Conservation (phyloP, 2,113 vertebrate species). For the Poeciliopsis occidentalis region DNA sequence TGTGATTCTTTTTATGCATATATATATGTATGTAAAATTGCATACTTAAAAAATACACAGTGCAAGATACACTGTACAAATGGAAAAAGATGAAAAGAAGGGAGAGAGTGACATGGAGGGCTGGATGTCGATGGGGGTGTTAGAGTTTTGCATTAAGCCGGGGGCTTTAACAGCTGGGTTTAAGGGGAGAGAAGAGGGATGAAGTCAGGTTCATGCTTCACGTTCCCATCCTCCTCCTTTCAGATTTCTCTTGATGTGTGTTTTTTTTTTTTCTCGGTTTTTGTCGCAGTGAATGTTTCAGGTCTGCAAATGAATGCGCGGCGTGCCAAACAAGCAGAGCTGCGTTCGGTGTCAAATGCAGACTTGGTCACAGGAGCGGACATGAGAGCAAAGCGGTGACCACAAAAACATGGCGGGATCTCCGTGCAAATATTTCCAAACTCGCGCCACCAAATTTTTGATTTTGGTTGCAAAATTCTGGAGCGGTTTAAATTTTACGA, state of each 20-base stretch:
- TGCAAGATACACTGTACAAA: neutral
- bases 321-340: too few species aligned
- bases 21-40: neutral
- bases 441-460: too few species aligned
- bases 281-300: neutral
- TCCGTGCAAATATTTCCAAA: too few species aligned
- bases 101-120: slow-evolving; percentile 27
- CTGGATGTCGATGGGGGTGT: slow-evolving; percentile 58
- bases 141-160: slow-evolving; percentile 58
- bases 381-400: too few species aligned
- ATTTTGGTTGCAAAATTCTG: too few species aligned
- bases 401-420: too few species aligned
- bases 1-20: slow-evolving; percentile 15
- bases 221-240: slow-evolving; percentile 54
- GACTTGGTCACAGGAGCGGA: too few species aligned
- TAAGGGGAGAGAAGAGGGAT: slow-evolving; percentile 50
- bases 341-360: too few species aligned
- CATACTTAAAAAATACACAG: slow-evolving; percentile 17
- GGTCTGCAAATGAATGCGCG: neutral
- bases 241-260: neutral
- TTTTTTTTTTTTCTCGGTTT: neutral
- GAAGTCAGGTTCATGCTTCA: slow-evolving; percentile 66
- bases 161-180: slow-evolving; percentile 65
- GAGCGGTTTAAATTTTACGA: too few species aligned
- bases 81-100: neutral